Conservation (phyloP, 2,888 invertebrate species). For the Pammene aurita region DNA sequence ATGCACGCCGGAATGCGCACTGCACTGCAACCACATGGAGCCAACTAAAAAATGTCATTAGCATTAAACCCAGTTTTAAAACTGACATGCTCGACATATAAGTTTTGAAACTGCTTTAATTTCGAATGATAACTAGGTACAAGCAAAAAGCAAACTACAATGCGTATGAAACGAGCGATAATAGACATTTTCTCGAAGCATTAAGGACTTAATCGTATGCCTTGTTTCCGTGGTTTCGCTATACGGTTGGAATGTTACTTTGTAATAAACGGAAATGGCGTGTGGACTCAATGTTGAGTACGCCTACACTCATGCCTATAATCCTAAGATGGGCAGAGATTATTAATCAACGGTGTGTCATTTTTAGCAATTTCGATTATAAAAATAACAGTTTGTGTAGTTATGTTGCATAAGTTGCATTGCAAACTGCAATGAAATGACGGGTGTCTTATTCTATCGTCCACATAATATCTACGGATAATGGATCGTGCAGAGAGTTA, state of each 20-base stretch:
- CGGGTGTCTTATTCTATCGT: not conserved
- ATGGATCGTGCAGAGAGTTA: too few species aligned
- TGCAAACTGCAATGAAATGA: not conserved
- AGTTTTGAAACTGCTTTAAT: slow-evolving; percentile 54
- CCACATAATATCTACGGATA: slow-evolving; percentile 9
- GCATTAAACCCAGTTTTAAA: slow-evolving; percentile 53
- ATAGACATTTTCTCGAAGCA: not conserved
- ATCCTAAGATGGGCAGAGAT: slow-evolving; percentile 13
- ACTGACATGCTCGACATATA: slow-evolving; percentile 38
- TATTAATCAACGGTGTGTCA: not conserved
- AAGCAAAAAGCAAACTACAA: not conserved
- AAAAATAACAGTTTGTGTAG: not conserved
- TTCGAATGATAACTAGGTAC: slow-evolving; percentile 43
- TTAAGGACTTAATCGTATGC: slow-evolving; percentile 10
- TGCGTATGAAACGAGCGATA: not conserved
- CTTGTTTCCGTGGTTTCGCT: slow-evolving; percentile 15
- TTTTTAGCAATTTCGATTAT: slow-evolving; percentile 1
- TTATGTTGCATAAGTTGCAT: not conserved
- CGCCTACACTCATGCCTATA: slow-evolving; percentile 10
- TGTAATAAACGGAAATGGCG: slow-evolving; percentile 26
- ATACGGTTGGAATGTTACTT: slow-evolving; percentile 3
- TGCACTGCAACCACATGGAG: slow-evolving; percentile 70
- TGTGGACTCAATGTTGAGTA: slow-evolving; percentile 13
- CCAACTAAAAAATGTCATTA: slow-evolving; percentile 66
- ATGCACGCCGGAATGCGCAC: slow-evolving; percentile 67